phyloP scores from a whole-genome alignment of 2,888 invertebrate genomes.

The Seira ritae region DNA sequence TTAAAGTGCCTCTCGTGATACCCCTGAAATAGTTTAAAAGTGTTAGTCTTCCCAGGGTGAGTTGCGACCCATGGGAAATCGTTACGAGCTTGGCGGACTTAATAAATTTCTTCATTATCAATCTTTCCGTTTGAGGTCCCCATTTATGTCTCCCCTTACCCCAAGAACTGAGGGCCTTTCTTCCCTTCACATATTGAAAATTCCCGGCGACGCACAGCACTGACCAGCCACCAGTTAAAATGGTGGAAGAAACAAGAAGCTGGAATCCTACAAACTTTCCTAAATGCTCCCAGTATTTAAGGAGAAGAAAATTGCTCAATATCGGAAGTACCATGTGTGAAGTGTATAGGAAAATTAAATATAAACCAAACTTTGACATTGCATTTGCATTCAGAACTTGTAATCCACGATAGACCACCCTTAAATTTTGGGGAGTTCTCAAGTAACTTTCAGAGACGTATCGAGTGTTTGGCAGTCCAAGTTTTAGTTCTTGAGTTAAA shows the following conservation, averaged over 20 bases:
- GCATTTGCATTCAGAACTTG: conserved; percentile 4
- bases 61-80: conserved; percentile 5
- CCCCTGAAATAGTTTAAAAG: background rate
- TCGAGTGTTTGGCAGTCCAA: background rate
- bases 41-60: background rate
- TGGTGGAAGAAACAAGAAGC: background rate
- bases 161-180: conserved; percentile 16
- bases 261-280: background rate
- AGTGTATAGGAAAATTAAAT: no score
- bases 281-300: background rate
- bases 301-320: conserved; percentile 9
- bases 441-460: background rate
- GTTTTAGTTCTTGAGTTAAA: conserved; percentile 2
- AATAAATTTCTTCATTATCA: conserved; percentile 20
- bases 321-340: background rate
- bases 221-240: conserved; percentile 19
- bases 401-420: conserved; percentile 17
- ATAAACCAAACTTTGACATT: no score
- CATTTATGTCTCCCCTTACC: background rate
- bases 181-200: background rate
- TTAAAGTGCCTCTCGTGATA: conserved; percentile 19
- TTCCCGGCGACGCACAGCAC: background rate
- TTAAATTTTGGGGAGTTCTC: background rate
- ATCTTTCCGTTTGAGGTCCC: background rate
- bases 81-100: background rate